Base-by-base conservation (phyloP, 2,797 vertebrate species). In the Euphonia xanthogaster region DNA sequence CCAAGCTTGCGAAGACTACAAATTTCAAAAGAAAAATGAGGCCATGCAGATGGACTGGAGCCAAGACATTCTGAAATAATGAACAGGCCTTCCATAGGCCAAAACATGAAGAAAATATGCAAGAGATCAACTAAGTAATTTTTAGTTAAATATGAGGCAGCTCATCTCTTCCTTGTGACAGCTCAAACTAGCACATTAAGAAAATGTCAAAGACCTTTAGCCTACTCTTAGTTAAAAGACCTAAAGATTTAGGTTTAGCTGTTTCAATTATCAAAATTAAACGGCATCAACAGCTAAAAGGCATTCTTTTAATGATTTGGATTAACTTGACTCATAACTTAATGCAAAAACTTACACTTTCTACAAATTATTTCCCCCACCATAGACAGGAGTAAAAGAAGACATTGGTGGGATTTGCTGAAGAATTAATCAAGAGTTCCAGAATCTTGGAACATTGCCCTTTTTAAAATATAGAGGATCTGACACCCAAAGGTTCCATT, bases 21-120 rank as follows among this genome's bases (percentile, higher is more conserved):
- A 42, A 86, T 95, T 96, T 91, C 90, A 91, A 94, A 97, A 94
- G 96, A 96, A 95, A 95, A 97, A 96, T 95, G 93, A 97, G 83
- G 73, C 80, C 90, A 96, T 83, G 53, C 65, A 94, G 24, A 75
- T 92, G 84, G 88, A 91, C 71, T 17, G 45, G 8, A 55, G 93
- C 97, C 96, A 96, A 96, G 65, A 45, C 20, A 90, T 94, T 95
- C 48, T 94, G 86, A 86, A 95, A 88, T 91, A 95, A 96, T 45
- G 21, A 96, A 79, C 21, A 90, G 88, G 47, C 67, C 37, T 90
- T 93, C 79, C 73, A 78, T 28, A 86, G 81, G 91, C 74, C 62
- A 94, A 94, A 85, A 91, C 66, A 94, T 57, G 67, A 51, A 70
- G 83, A 75, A 92, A 94, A 88, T 53, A 86, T 74, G 78, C 73